Percentiles rank a stretch among this genome's conserved stretches.
Evolutionary conservation across 2,113 vertebrate genomes (phyloP).

Genomic region (Pithys albifrons): DNA sequence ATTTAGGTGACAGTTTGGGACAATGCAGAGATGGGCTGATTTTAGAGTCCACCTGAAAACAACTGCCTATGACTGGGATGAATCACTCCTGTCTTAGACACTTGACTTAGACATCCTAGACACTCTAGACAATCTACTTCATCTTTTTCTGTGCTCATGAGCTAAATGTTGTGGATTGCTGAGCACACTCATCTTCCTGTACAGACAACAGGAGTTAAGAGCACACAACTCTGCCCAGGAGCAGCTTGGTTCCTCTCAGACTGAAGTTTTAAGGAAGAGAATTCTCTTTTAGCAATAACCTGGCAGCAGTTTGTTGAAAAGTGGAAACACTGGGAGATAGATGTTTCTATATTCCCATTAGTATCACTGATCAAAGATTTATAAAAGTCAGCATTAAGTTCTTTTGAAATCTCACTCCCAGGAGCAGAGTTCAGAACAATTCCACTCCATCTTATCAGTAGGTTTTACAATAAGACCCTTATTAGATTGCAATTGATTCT

Average conservation of each 20-base stretch:
- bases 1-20: background rate
- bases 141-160: background rate
- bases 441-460: background rate
- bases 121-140: background rate
- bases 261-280: background rate
- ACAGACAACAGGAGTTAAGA: background rate
- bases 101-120: background rate
- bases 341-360: background rate
- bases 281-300: background rate
- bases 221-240: background rate
- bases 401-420: constrained; percentile 7
- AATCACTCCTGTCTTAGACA: background rate
- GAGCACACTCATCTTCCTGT: background rate
- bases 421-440: constrained; percentile 2
- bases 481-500: constrained; percentile 54
- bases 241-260: background rate
- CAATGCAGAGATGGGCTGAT: background rate
- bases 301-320: background rate
- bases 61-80: background rate
- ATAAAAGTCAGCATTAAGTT: constrained; percentile 13
- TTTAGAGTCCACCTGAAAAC: background rate
- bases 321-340: background rate
- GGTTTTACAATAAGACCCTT: constrained; percentile 36
- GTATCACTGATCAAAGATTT: constrained; percentile 15
- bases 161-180: background rate